Evolutionary conservation across 2,888 invertebrate genomes (phyloP).

Genomic region (Exephanes ischioxanthus): DNA sequence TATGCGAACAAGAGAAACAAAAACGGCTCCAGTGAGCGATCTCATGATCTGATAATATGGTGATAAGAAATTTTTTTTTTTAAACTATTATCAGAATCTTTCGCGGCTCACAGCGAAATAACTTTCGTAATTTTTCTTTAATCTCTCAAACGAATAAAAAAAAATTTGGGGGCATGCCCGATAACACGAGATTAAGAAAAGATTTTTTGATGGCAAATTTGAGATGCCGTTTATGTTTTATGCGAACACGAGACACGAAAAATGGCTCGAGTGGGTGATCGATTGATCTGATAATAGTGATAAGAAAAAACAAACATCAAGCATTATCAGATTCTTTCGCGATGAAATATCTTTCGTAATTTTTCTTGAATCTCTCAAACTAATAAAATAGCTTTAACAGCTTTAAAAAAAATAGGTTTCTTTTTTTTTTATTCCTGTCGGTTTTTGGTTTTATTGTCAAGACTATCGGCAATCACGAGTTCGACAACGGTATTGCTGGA

Average conservation of each 20-base stretch:
- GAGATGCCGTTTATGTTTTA: not conserved
- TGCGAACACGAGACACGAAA: not conserved
- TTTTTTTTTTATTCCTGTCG: not conserved
- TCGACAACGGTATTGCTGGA: conserved; percentile 91
- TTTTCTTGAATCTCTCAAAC: not conserved
- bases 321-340: not conserved
- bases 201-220: no score
- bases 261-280: not conserved
- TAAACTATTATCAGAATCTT: no score
- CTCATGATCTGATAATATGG: no score
- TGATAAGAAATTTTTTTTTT: no score
- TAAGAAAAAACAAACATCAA: not conserved
- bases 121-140: no score
- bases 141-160: no score
- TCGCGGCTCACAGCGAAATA: no score
- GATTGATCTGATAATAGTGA: not conserved
- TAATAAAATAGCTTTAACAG: not conserved
- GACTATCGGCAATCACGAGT: conserved; percentile 95
- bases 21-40: no score
- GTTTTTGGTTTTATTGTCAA: conserved; percentile 79
- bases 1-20: not conserved
- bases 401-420: not conserved
- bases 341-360: not conserved
- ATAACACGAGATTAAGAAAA: no score
- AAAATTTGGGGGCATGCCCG: not conserved